Evolutionary conservation across 2,888 invertebrate genomes (phyloP).

Genomic region (Drosophila mimica): DNA sequence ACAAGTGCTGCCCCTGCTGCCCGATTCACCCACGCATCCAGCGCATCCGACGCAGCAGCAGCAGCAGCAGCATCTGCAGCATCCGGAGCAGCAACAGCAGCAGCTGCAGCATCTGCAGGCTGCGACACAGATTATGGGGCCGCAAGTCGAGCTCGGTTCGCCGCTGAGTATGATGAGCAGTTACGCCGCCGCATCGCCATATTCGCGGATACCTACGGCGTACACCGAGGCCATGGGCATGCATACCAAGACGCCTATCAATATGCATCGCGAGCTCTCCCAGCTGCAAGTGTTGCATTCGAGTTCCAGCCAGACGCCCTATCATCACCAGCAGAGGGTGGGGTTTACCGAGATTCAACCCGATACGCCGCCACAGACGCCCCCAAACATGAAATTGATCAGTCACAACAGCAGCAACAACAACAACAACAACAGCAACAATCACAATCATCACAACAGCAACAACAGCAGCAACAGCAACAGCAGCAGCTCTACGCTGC

Average conservation of each 20-base stretch:
- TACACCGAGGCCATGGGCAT: conserved; percentile 77
- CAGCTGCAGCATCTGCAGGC: conserved; percentile 42
- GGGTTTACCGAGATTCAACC: conserved; percentile 93
- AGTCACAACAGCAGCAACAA: conserved; percentile 45
- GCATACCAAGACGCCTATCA: conserved; percentile 78
- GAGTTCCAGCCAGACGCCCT: conserved; percentile 52
- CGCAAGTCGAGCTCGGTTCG: conserved; percentile 84
- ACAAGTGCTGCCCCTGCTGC: conserved; percentile 33
- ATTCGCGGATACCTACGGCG: conserved; percentile 86
- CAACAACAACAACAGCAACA: conserved; percentile 63
- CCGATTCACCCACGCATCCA: conserved; percentile 40
- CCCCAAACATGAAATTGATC: conserved; percentile 94
- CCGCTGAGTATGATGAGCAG: conserved; percentile 85
- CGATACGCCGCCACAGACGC: conserved; percentile 96
- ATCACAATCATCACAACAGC: conserved; percentile 27
- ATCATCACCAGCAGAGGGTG: conserved; percentile 84
- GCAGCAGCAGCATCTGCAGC: conserved; percentile 44
- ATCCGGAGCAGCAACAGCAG: conserved; percentile 12
- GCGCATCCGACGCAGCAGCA: conserved; percentile 51
- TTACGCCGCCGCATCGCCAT: conserved; percentile 87
- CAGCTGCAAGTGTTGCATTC: conserved; percentile 48
- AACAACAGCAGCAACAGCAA: conserved; percentile 48
- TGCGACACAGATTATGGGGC: conserved; percentile 68
- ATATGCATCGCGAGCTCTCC: conserved; percentile 72
- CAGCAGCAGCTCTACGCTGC: conserved; percentile 85